Conservation (phyloP, 2,797 vertebrate genomes). For the Etheostoma nigrum region DNA sequence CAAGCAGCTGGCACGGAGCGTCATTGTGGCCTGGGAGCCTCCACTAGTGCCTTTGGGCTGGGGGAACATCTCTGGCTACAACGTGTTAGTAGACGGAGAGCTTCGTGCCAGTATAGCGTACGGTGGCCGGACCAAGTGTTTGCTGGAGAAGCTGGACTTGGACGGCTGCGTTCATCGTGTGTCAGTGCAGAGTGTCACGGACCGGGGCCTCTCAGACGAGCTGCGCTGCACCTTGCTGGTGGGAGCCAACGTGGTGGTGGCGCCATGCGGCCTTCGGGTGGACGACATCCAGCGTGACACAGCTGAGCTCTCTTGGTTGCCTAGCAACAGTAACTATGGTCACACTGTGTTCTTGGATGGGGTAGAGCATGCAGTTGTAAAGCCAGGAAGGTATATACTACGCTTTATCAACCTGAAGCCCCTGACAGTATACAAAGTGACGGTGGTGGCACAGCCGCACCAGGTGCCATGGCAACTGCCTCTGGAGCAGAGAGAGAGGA, state of each 20-base stretch:
- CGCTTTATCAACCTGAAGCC: constrained; percentile 93
- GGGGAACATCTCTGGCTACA: constrained; percentile 93
- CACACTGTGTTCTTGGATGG: constrained; percentile 95
- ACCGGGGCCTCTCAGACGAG: constrained; percentile 91
- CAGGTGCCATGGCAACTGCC: constrained; percentile 99
- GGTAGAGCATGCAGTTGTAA: constrained; percentile 89
- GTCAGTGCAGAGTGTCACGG: constrained; percentile 91
- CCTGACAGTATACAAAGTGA: constrained; percentile 92
- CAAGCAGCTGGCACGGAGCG: constrained; percentile 97
- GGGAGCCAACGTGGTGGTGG: constrained; percentile 94
- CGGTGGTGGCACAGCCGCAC: constrained; percentile 93
- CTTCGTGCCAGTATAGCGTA: constrained; percentile 87
- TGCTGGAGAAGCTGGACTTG: constrained; percentile 95
- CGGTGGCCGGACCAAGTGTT: constrained; percentile 90
- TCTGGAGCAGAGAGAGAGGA: constrained; percentile 95
- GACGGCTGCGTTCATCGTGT: constrained; percentile 91
- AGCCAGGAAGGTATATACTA: constrained; percentile 90
- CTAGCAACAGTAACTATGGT: constrained; percentile 97
- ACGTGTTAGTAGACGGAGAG: constrained; percentile 93
- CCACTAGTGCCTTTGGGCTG: constrained; percentile 91
- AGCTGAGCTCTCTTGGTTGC: constrained; percentile 95
- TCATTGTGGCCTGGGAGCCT: constrained; percentile 98
- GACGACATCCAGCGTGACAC: constrained; percentile 93
- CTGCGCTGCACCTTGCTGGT: constrained; percentile 95
- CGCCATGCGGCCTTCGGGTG: constrained; percentile 92